Base-by-base conservation (phyloP, 2,797 vertebrate genomes). In the Molothrus aeneus region DNA sequence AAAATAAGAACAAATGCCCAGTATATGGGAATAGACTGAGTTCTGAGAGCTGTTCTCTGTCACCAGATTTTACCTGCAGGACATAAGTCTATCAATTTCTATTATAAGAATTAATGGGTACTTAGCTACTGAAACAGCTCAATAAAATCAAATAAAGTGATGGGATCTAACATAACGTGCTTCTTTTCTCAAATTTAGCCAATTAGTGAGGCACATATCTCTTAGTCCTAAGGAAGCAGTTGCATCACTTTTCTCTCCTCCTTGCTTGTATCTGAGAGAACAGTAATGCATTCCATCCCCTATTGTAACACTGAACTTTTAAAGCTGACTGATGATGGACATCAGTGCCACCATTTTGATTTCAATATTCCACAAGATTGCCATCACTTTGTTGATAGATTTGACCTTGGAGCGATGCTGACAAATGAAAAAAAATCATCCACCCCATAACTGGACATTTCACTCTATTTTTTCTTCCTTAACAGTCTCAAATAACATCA, bases 281-380 rank as follows among this genome's bases (percentile, higher is more conserved):
- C 19, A 61, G 31, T 4, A 20, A 74, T 1, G 3, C 1, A 2
- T 59, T 38, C 28, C 29, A 45, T 7, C 15, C 13, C 5, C 13
- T 40, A 20, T 2, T 43, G 38, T 7, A 64, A 61, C 36, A 65
- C 3, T 16, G 13, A 34, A 40, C 3, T 57, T 82, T 48, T 48
- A 43, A 29, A 69, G 16, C 40, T 85, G 17, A 57, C 20, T 53
- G 22, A 57, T 13, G 11, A 18, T 1, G 10, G 29, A 50, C 59
- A 78, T 7, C 31, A 34, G 26, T 34, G 57, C 6, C 54, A 79
- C 22, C 1, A 3, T 14, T 88, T 70, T 36, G 1, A 61, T 72
- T 72, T 60, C 51, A 80, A 13, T 31, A 79, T 31, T 70, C 24
- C 82, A 88, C 26, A 92, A 75, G 70, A 80, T 1, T 80, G 20